phyloP scores from a whole-genome alignment of 2,888 invertebrate genomes.

The Acleris emargana region DNA sequence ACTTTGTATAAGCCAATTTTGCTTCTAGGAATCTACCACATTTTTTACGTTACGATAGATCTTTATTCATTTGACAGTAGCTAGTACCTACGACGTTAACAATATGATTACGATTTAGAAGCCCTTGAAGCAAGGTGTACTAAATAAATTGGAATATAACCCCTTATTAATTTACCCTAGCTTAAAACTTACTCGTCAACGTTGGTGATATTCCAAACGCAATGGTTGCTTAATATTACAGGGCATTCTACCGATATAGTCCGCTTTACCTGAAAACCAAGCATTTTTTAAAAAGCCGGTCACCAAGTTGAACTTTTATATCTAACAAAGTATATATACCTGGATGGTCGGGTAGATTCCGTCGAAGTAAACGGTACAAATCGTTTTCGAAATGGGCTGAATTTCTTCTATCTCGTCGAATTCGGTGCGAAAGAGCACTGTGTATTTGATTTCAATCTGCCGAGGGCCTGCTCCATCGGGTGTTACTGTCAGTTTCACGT shows the following conservation, averaged over 20 bases:
- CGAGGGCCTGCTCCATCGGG: conserved; percentile 71
- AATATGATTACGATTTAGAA: too few species aligned
- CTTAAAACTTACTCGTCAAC: conserved; percentile 67
- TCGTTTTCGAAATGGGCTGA: conserved; percentile 64
- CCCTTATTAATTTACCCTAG: neutral
- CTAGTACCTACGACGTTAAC: too few species aligned
- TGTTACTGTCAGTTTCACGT: conserved; percentile 60
- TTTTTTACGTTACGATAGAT: too few species aligned
- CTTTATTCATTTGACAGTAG: too few species aligned
- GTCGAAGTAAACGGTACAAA: conserved; percentile 74
- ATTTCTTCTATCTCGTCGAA: conserved; percentile 68
- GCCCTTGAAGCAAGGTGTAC: too few species aligned
- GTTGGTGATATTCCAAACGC: conserved; percentile 76
- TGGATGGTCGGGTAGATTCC: conserved; percentile 75
- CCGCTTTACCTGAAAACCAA: conserved; percentile 63
- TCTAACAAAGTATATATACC: conserved; percentile 48
- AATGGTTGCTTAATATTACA: conserved; percentile 73
- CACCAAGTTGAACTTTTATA: neutral
- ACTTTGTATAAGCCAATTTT: too few species aligned
- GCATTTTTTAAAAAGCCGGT: neutral
- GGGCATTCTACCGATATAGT: conserved; percentile 72
- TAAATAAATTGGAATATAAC: too few species aligned
- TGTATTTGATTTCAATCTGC: conserved; percentile 65
- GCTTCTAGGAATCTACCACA: too few species aligned
- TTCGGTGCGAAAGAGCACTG: conserved; percentile 68